Base-by-base conservation (phyloP, 2,888 invertebrate species). In the Aradus depressus region DNA sequence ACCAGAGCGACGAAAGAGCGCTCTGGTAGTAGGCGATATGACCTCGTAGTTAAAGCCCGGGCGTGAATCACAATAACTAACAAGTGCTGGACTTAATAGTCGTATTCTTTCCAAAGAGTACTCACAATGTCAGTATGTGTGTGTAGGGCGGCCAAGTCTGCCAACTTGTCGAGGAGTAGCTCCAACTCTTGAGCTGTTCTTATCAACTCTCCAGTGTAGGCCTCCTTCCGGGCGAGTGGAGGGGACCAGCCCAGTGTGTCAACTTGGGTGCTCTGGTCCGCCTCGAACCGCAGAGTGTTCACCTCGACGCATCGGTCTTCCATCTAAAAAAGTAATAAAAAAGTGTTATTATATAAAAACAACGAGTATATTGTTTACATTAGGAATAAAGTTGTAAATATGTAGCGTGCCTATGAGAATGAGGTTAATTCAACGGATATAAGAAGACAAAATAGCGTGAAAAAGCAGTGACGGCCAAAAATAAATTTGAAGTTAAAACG, bases 261-360 rank as follows among this genome's bases (percentile, higher is more conserved):
- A 1, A 89, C 89, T 72, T 90, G 89, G 4, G 85, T 80, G 1
- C 81, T 79, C 1, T 78, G 77, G 62, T 89, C 86, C 14, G 78
- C 78, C 63, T 85, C 86, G 67, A 83, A 81, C 65, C 74, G 79
- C 5, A 82, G 69, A 0, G 85, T 84, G 56, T 86, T 80, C 8
- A 84, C 84, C 70, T 86, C 76, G 1, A 76, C 72, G 37, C 75
- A 70, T 62, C 79, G 78, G 35, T 60, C 59, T 8, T 59, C 54
- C 34, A 57, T 51, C 54, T 59, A 48, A 31, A 52, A 21, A 45
- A 28, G 10, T 44, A 34, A 37, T 28, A 37, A n/a, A 31, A 32
- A 25, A 5, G 5, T 5, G 25, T 34, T 5, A 19, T 18, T 8
- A 39, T 5, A 50, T 19, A 12, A 48, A 35, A 19, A 35, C 10